phyloP scores from a whole-genome alignment of 2,797 vertebrate species.

The Tolypeutes matacus region DNA sequence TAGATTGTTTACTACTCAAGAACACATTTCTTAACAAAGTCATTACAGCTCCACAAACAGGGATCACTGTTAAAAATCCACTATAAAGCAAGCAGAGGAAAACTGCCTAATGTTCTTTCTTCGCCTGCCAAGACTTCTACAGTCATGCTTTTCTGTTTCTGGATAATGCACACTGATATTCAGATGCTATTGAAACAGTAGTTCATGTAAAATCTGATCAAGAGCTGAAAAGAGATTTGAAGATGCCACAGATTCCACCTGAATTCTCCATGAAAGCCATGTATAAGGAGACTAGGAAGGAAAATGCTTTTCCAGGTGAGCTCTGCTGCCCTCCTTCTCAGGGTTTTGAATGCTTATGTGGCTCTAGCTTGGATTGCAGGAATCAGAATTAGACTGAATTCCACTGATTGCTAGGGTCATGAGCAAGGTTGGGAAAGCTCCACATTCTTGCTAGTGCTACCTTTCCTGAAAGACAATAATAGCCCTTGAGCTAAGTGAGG shows the following conservation, averaged over 20 bases:
- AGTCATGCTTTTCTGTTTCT: not conserved
- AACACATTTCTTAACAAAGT: constrained; percentile 80
- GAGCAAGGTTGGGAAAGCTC: not conserved
- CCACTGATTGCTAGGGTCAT: not conserved
- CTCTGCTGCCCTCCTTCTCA: not conserved
- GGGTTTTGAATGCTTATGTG: not conserved
- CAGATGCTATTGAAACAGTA: constrained; percentile 5
- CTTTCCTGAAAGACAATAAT: constrained; percentile 36
- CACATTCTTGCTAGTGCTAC: not conserved
- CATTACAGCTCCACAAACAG: constrained; percentile 67
- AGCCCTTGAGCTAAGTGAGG: not conserved
- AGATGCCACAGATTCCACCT: not conserved
- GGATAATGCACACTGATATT: constrained; percentile 12
- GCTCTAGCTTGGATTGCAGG: not conserved
- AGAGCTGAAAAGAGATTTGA: not conserved
- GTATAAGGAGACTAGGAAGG: not conserved
- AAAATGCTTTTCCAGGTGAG: not conserved
- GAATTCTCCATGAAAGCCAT: not conserved
- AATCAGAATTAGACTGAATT: constrained; percentile 27
- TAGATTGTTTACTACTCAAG: constrained; percentile 75
- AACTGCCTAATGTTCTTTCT: constrained; percentile 47
- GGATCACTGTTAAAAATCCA: constrained; percentile 70
- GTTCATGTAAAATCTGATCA: constrained; percentile 50
- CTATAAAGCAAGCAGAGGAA: constrained; percentile 61
- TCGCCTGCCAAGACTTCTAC: not conserved